Conservation (phyloP, 2,113 vertebrate species). For the Malurus alboscapulatus region DNA sequence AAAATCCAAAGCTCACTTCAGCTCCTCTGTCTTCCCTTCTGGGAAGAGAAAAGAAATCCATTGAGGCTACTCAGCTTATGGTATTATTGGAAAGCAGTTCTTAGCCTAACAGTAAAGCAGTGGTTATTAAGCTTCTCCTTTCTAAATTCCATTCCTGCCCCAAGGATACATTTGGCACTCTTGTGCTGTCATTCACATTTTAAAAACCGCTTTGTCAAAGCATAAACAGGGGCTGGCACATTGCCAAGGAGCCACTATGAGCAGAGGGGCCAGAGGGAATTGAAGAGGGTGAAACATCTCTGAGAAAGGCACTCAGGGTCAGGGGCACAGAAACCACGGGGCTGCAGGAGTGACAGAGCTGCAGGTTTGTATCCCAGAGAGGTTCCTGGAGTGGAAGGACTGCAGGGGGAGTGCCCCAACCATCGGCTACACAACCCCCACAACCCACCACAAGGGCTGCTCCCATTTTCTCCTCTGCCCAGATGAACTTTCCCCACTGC, state of each 20-base stretch:
- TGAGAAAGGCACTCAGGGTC: neutral
- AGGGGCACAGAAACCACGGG: neutral
- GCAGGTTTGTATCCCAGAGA: neutral
- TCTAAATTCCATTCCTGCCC: neutral
- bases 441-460: neutral
- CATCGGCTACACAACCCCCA: neutral
- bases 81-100: neutral
- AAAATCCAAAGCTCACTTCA: neutral
- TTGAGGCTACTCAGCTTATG: neutral
- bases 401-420: neutral
- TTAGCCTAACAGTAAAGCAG: neutral
- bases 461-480: neutral
- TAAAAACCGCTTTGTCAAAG: neutral
- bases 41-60: neutral
- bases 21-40: neutral
- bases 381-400: neutral
- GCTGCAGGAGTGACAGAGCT: neutral
- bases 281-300: rapidly evolving
- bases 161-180: neutral
- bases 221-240: neutral
- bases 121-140: neutral
- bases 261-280: neutral
- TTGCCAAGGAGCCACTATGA: neutral
- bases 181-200: rapidly evolving
- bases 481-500: neutral